Base-by-base conservation (phyloP, 1,140 invertebrate genomes). In the Sarcophaga peregrina region DNA sequence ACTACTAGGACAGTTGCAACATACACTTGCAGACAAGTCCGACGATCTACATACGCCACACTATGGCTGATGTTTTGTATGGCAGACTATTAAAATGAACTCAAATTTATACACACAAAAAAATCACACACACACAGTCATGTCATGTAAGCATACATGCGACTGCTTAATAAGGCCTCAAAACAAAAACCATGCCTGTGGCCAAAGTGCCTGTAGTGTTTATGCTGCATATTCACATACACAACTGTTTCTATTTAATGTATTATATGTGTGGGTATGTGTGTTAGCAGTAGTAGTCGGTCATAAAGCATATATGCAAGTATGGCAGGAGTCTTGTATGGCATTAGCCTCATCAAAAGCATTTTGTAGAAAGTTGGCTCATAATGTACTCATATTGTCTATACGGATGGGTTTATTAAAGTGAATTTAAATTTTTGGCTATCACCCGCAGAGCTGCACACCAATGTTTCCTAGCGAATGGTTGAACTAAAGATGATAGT, bases 101-200 rank as follows among this genome's bases (percentile, higher is more conserved):
- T 37, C 25, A 37, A 37, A 37, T 37, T 37, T 37, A 37, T 37
- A 37, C n/a, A n/a, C 25, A 37, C n/a, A 37, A 37, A 37, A 37
- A 37, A 37, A 37, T 37, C 25, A 37, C 25, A 37, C 25, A 37
- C 25, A 37, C 25, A 37, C 25, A 37, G 25, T 37, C 25, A 37
- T 37, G n/a, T 37, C 25, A 37, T 37, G 25, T 4, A 37, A 2
- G n/a, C n/a, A n/a, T 37, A 37, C 4, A 37, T 37, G 25, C 25
- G 25, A 37, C 1, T 37, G 25, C 25, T 37, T 37, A n/a, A 58
- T n/a, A 58, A 58, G 15, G 11, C 15, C 15, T 58, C 3, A 58
- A 58, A 58, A n/a, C 54, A n/a, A 58, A 58, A 58, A 58, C 54
- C 13, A 58, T 58, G 54, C 54, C 54, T 58, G 54, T 58, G 54